phyloP scores from a whole-genome alignment of 2,888 invertebrate genomes.

The Disparrhopalites patrizii region DNA sequence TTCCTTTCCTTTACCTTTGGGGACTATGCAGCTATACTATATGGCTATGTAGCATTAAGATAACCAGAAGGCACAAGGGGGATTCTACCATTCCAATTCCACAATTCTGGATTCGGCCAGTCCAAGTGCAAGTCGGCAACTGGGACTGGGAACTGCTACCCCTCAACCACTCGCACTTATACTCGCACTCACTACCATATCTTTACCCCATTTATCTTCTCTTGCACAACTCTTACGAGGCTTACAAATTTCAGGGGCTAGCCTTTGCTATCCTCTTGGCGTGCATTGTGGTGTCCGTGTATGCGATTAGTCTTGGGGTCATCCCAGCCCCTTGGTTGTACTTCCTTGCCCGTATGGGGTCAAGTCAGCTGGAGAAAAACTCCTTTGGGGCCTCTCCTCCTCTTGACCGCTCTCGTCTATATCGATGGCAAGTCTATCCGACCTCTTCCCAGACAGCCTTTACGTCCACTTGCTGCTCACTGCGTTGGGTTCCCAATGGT shows the following conservation, averaged over 20 bases:
- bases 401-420: slow-evolving; percentile 47
- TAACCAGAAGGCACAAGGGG: no score
- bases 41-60: no score
- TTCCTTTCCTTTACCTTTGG: no score
- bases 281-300: slow-evolving; percentile 48
- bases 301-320: slow-evolving; percentile 48
- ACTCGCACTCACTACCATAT: no score
- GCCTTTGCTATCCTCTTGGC: slow-evolving; percentile 48
- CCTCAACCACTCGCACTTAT: no score
- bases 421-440: slow-evolving; percentile 48
- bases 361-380: slow-evolving; percentile 47
- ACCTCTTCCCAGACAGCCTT: slow-evolving; percentile 46
- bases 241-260: slow-evolving; percentile 49
- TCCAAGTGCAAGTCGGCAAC: no score
- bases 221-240: slow-evolving; percentile 48
- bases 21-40: no score
- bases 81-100: no score
- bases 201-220: slow-evolving; percentile 48
- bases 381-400: slow-evolving; percentile 46
- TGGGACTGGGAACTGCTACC: no score
- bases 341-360: slow-evolving; percentile 47
- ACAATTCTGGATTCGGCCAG: no score
- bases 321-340: slow-evolving; percentile 48
- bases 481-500: slow-evolving; percentile 49
- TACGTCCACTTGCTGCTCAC: slow-evolving; percentile 48